Evolutionary conservation across 30 jellyfish, hydroid and myxozoan genomes (phyloP).

Genomic region (Turritopsis rubra): DNA sequence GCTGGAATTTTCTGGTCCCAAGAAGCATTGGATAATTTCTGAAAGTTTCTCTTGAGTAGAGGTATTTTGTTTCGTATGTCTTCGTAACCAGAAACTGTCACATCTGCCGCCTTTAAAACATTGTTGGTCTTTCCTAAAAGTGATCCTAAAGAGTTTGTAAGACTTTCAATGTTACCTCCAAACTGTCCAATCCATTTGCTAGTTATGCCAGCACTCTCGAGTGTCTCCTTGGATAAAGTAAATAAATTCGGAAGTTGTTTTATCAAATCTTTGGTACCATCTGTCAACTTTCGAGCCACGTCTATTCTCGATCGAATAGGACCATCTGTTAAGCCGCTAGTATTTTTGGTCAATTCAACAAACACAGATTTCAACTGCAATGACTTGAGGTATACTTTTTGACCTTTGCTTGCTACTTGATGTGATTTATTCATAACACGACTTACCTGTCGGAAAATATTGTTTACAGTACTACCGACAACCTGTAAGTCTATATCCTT

Average conservation of each 20-base stretch:
- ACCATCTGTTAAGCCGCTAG: constrained; percentile 32
- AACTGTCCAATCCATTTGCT: constrained; percentile 56
- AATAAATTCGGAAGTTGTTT: constrained; percentile 53
- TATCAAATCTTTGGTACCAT: constrained; percentile 43
- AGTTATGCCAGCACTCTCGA: constrained; percentile 69
- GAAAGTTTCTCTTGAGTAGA: constrained; percentile 29
- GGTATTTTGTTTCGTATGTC: constrained; percentile 41
- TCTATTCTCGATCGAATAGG: constrained; percentile 55
- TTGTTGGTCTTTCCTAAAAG: constrained; percentile 43
- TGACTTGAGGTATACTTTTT: constrained; percentile 35
- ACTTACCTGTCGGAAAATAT: constrained; percentile 38
- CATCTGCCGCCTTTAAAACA: constrained; percentile 55
- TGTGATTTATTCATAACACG: constrained; percentile 48
- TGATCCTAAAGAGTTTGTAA: constrained; percentile 35
- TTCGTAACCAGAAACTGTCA: constrained; percentile 43
- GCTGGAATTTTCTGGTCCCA: constrained; percentile 53
- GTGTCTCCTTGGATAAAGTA: constrained; percentile 29
- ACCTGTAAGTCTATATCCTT: constrained; percentile 69
- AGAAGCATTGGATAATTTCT: constrained; percentile 46
- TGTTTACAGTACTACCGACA: constrained; percentile 24
- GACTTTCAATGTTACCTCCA: constrained; percentile 31
- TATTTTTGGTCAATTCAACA: constrained; percentile 14
- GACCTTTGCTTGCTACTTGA: constrained; percentile 45
- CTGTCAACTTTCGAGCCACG: constrained; percentile 40
- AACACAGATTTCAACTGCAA: constrained; percentile 13